These are phyloP conservation scores for Romanogobio albipinnatus DNA, from an alignment of 2,113 vertebrate species.

Conservation along the genomic window DNA sequence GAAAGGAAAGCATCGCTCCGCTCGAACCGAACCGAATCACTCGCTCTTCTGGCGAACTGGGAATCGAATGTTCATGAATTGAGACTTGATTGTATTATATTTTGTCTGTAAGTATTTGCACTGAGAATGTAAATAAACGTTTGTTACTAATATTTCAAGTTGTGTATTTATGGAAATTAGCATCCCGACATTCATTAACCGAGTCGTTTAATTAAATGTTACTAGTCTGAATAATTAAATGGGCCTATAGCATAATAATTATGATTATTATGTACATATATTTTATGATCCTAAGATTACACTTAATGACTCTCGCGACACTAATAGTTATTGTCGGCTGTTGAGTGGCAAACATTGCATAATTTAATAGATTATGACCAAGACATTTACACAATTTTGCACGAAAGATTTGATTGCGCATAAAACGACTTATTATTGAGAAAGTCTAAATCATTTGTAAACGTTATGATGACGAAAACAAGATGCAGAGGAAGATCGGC, in stretches of 20 bases:
- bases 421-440: background rate
- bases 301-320: background rate
- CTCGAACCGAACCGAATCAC: slow-evolving; percentile 53
- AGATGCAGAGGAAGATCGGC: slow-evolving; percentile 58
- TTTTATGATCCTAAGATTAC: too few species aligned
- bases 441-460: background rate
- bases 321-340: background rate
- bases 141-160: slow-evolving; percentile 80
- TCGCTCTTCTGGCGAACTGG: slow-evolving; percentile 56
- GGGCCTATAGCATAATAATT: too few species aligned
- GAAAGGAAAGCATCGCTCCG: background rate
- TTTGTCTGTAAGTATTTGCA: slow-evolving; percentile 83
- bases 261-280: background rate
- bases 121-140: slow-evolving; percentile 96
- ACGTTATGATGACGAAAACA: slow-evolving; percentile 62
- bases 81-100: slow-evolving; percentile 69
- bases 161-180: slow-evolving; percentile 7
- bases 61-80: slow-evolving; percentile 42
- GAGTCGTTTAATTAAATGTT: too few species aligned
- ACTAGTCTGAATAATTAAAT: background rate
- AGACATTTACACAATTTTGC: background rate
- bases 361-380: background rate
- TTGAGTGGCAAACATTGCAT: background rate
- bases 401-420: background rate
- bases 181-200: too few species aligned